Percentiles rank a stretch among this genome's conserved stretches.
phyloP scores from a whole-genome alignment of 2,888 invertebrate species.

The Cryptus armator region DNA sequence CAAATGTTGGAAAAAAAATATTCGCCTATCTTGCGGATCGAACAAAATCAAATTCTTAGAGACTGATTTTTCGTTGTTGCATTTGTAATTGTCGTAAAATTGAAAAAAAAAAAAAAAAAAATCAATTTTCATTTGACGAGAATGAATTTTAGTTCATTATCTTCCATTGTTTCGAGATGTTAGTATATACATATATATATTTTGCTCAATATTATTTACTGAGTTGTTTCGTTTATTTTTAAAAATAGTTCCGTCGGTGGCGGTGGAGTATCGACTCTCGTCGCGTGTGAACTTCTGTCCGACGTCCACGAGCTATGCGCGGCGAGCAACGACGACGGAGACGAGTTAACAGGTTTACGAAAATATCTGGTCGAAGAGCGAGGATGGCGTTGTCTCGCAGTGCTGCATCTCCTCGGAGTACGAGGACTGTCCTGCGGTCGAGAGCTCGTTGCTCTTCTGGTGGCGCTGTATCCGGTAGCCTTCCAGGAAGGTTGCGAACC shows the following conservation, averaged over 20 bases:
- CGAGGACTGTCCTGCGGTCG: slow-evolving; percentile 88
- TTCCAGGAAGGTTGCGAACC: slow-evolving; percentile 42
- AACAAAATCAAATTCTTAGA: too few species aligned
- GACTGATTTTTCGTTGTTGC: too few species aligned
- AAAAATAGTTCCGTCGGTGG: slow-evolving; percentile 86
- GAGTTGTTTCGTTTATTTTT: not conserved
- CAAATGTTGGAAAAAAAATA: too few species aligned
- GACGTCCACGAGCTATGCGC: slow-evolving; percentile 87
- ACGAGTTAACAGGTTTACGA: slow-evolving; percentile 85
- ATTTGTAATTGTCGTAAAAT: too few species aligned
- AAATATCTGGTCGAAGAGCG: slow-evolving; percentile 87
- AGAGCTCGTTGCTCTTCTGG: slow-evolving; percentile 87
- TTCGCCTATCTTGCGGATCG: too few species aligned
- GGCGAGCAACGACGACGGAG: slow-evolving; percentile 81
- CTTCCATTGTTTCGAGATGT: too few species aligned
- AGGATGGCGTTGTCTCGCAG: slow-evolving; percentile 88
- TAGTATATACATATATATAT: too few species aligned
- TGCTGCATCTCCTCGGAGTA: slow-evolving; percentile 87
- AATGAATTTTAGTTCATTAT: too few species aligned
- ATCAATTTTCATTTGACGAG: too few species aligned
- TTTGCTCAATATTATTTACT: not conserved
- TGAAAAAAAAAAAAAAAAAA: too few species aligned
- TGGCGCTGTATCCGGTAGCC: slow-evolving; percentile 86
- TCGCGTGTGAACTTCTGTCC: slow-evolving; percentile 88
- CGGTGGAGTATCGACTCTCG: slow-evolving; percentile 87